Evolutionary conservation across 2,888 invertebrate species (phyloP).

Genomic region (Lobophora halterata): DNA sequence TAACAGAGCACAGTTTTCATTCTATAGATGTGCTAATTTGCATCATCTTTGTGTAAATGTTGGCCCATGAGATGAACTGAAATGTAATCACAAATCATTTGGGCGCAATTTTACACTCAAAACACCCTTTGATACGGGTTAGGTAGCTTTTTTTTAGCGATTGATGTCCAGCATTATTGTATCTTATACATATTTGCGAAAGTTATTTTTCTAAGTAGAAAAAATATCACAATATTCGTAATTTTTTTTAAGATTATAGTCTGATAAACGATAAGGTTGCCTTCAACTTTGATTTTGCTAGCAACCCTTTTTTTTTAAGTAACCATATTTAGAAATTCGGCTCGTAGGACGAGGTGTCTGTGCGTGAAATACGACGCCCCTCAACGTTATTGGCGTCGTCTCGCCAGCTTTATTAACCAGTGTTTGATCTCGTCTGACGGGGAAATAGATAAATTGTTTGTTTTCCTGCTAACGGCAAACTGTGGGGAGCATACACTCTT

Average conservation of each 20-base stretch:
- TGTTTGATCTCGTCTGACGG: slow-evolving; percentile 60
- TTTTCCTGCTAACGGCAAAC: slow-evolving; percentile 44
- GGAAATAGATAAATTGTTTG: slow-evolving; percentile 72
- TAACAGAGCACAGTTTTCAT: slow-evolving; percentile 68
- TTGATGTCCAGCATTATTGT: too few species aligned
- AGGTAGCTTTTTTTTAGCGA: slow-evolving; percentile 42
- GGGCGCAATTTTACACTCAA: slow-evolving; percentile 21
- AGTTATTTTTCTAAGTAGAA: too few species aligned
- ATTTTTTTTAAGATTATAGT: too few species aligned
- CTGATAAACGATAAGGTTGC: too few species aligned
- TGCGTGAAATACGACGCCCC: slow-evolving; percentile 55
- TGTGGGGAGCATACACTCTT: slow-evolving; percentile 35
- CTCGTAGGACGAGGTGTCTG: slow-evolving; percentile 47
- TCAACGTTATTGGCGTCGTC: slow-evolving; percentile 61
- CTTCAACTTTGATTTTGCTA: too few species aligned
- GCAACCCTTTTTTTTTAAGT: too few species aligned
- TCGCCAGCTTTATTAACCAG: slow-evolving; percentile 59
- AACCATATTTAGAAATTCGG: too few species aligned
- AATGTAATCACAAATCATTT: slow-evolving; percentile 15
- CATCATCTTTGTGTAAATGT: slow-evolving; percentile 59
- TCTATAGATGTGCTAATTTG: slow-evolving; percentile 77
- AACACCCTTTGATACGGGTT: neutral
- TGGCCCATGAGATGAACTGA: slow-evolving; percentile 20
- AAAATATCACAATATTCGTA: too few species aligned
- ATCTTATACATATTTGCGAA: too few species aligned